Percentiles rank a stretch among this genome's conserved stretches.
Conservation (phyloP, 2,888 invertebrate genomes). For the Candidula unifasciata region DNA sequence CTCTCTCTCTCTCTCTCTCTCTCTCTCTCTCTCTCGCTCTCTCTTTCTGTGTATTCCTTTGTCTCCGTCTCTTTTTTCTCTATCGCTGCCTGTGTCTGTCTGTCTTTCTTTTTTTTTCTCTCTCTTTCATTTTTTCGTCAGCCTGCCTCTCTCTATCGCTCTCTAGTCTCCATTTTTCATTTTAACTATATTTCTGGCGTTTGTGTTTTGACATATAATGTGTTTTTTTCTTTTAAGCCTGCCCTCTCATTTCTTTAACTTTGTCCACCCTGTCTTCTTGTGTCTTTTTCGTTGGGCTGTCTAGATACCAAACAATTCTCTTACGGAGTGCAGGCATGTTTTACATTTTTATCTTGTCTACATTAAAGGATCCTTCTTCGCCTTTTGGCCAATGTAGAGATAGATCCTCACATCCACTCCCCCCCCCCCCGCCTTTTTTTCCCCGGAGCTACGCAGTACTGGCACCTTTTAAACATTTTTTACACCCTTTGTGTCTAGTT, state of each 20-base stretch:
- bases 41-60: background rate
- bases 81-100: background rate
- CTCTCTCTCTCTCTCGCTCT: background rate
- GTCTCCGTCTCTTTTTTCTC: background rate
- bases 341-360: too few relatives aligned
- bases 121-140: background rate
- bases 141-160: background rate
- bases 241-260: conserved; percentile 13
- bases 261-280: conserved; percentile 2
- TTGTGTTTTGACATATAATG: background rate
- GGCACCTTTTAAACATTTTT: too few relatives aligned
- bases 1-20: background rate
- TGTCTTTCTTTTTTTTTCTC: background rate
- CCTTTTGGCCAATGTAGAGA: too few relatives aligned
- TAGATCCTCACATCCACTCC: too few relatives aligned
- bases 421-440: too few relatives aligned
- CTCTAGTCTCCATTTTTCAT: background rate
- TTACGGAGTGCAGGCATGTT: too few relatives aligned
- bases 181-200: background rate
- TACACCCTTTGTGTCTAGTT: too few relatives aligned
- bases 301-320: too few relatives aligned
- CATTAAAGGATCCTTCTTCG: too few relatives aligned
- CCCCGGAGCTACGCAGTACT: too few relatives aligned
- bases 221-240: too few relatives aligned
- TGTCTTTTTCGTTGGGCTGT: conserved; percentile 2